Percentiles rank a stretch among this genome's conserved stretches.
Evolutionary conservation across 2,888 invertebrate genomes (phyloP).

Genomic region (Drosophila dives): DNA sequence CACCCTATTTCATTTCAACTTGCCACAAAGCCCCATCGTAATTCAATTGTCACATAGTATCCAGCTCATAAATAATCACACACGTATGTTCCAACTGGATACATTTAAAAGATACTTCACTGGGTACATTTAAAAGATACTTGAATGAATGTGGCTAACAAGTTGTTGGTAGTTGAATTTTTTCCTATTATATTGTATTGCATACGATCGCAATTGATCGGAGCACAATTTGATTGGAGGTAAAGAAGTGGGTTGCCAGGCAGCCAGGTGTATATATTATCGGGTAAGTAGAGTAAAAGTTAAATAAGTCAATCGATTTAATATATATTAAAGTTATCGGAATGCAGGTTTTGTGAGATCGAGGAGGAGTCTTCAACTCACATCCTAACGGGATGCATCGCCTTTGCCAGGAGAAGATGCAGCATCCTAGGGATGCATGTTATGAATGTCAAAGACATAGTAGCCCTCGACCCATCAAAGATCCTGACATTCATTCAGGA

Average conservation of each 20-base stretch:
- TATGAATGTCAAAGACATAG: no score
- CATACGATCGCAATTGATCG: neutral
- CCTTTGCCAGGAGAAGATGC: no score
- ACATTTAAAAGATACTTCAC: no score
- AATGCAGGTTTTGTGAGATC: no score
- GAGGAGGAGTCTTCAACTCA: no score
- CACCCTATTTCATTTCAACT: slow-evolving; percentile 23
- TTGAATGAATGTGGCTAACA: neutral
- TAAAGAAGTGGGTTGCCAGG: neutral
- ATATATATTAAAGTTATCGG: no score
- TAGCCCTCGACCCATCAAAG: no score
- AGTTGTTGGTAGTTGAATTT: neutral
- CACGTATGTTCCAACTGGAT: neutral
- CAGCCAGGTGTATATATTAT: neutral
- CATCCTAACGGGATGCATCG: no score
- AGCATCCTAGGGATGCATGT: no score
- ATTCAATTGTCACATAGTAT: slow-evolving; percentile 20
- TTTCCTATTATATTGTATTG: neutral
- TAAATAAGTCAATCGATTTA: no score
- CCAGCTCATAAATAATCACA: neutral
- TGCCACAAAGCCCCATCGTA: slow-evolving; percentile 9
- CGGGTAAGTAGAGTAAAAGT: neutral
- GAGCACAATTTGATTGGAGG: neutral
- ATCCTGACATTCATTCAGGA: no score
- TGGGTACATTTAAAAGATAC: neutral